Base-by-base conservation (phyloP, 2,888 invertebrate genomes). In the Calliopum simillimum region DNA sequence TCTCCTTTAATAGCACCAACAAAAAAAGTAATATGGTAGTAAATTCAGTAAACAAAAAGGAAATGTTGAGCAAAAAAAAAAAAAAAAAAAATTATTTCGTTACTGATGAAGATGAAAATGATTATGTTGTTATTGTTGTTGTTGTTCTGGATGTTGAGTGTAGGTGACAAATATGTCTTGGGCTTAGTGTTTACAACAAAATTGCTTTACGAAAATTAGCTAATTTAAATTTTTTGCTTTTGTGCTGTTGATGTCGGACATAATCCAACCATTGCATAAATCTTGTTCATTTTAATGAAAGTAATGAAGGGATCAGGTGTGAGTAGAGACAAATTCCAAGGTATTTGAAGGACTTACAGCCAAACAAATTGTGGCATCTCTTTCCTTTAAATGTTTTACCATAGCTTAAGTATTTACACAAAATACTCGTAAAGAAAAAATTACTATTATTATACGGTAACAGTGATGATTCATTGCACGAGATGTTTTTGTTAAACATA, bases 81-180 rank as follows among this genome's bases (percentile, higher is more conserved):
- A 19, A 3, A 16, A 8, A 8, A 23, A 14, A 8, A 56, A n/a
- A n/a, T n/a, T n/a, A n/a, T n/a, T n/a, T n/a, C n/a, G n/a, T n/a
- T 23, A 14, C 12, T 19, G 55, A 56, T 23, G 23, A 56, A 14
- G 23, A 13, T 2, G 53, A 53, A 4, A 21, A 19, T 21, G 55
- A 13, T 21, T 4, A 19, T 3, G 55, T 6, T 14, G n/a, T 14
- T 16, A n/a, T n/a, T 33, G 33, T 33, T 33, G 5, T 33, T 33
- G 33, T 33, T 33, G 33, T 33, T 33, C 4, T 33, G 4, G 33
- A 33, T 33, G 33, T 33, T 33, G 33, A 33, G 6, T 33, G 33
- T 25, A 14, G 55, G 55, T 56, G 55, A 56, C 55, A 56, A 56
- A 56, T 56, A 23, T 21, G 21, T 56, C 55, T 23, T 25, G n/a